Conservation (phyloP, 2,113 vertebrate species). For the Onychorhynchus coronatus region DNA sequence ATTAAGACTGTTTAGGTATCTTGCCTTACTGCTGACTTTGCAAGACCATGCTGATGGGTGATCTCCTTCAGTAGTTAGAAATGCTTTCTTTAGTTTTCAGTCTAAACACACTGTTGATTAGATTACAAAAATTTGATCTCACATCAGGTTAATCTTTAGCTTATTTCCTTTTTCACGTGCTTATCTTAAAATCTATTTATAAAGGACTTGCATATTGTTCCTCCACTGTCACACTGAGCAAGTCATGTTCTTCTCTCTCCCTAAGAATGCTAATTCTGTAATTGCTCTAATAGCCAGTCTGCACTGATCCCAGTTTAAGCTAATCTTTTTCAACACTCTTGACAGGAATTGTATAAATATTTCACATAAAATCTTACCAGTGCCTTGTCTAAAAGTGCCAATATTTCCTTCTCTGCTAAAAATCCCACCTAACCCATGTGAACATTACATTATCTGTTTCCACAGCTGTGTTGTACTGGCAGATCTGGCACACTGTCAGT, state of each 20-base stretch:
- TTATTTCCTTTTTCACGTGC: background rate
- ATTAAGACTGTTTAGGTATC: background rate
- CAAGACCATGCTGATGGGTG: background rate
- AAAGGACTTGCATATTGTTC: background rate
- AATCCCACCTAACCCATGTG: background rate
- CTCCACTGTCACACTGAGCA: background rate
- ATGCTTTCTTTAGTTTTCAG: background rate
- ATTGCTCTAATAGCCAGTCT: background rate
- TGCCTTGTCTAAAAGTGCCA: background rate
- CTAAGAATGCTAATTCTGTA: slow-evolving; percentile 2
- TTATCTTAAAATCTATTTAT: background rate
- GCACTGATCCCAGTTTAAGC: background rate
- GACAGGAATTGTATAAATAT: slow-evolving; percentile 16
- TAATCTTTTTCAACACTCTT: slow-evolving; percentile 8
- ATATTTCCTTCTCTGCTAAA: slow-evolving; percentile 10
- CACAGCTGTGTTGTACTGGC: background rate
- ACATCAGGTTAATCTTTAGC: background rate
- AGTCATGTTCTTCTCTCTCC: background rate
- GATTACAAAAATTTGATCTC: background rate
- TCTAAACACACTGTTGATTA: background rate
- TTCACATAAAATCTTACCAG: background rate
- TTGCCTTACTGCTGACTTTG: background rate
- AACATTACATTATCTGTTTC: background rate
- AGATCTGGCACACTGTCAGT: slow-evolving; percentile 3
- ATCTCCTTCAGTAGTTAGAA: background rate